Percentiles rank a stretch among this genome's conserved stretches.
phyloP scores from a whole-genome alignment of 2,113 vertebrate genomes.

The Suricata suricatta region DNA sequence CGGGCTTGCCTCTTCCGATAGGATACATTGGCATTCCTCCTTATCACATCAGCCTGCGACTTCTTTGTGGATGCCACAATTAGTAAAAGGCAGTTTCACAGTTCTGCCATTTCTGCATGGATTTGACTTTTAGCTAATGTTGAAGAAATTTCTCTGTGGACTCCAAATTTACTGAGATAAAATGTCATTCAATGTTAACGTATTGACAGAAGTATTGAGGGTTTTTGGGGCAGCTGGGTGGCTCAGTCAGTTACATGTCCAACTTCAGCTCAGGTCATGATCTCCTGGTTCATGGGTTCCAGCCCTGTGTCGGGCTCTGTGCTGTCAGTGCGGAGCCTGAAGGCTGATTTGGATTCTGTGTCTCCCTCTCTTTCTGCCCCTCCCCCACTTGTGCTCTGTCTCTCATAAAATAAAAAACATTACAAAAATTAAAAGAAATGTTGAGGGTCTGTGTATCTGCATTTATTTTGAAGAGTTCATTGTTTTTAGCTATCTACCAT shows the following conservation, averaged over 20 bases:
- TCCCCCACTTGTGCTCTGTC: no score
- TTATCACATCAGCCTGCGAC: not conserved
- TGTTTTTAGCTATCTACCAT: not conserved
- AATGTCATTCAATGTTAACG: not conserved
- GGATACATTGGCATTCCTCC: not conserved
- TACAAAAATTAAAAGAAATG: not conserved
- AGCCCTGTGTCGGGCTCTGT: no score
- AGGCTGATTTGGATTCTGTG: no score
- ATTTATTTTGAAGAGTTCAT: not conserved
- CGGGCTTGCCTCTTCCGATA: not conserved
- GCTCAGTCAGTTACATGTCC: no score
- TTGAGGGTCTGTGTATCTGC: not conserved
- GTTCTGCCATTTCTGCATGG: not conserved
- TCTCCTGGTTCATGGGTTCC: no score
- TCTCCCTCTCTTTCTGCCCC: no score
- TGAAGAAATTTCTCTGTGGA: not conserved
- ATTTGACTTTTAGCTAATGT: slow-evolving; percentile 15
- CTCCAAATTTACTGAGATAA: slow-evolving; percentile 6
- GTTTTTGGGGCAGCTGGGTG: not conserved
- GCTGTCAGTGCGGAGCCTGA: no score
- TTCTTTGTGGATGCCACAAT: not conserved
- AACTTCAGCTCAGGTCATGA: no score
- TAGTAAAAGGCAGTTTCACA: not conserved
- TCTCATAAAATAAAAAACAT: no score
- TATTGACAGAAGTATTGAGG: not conserved